Evolutionary conservation across 2,888 invertebrate genomes (phyloP), one percentile per base, ranked within the genome.

Genomic region (Caenorhabditis sp.): DNA sequence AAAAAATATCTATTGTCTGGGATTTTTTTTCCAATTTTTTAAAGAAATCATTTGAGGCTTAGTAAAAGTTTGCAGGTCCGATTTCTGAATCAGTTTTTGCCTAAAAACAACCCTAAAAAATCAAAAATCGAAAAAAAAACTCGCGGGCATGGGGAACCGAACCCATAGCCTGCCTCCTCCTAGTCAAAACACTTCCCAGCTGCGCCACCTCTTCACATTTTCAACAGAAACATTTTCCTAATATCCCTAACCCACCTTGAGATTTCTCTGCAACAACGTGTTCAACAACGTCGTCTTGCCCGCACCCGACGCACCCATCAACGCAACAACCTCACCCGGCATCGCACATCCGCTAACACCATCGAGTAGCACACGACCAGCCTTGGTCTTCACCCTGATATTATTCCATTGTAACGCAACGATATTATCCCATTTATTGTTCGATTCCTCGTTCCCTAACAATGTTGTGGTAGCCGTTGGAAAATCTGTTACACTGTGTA

Each of bases 221-320:
- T n/a, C n/a, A n/a, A n/a, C n/a, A n/a, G n/a, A n/a, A n/a, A n/a
- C n/a, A n/a, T n/a, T n/a, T n/a, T n/a, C n/a, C 2, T 43, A 43
- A 5, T 43, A 43, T 43, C 21, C 17, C 17, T 10, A 36, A 36
- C 36, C 12, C 43, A 59, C 79, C n/a, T 81, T 83, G 50, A 53
- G 26, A 66, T 84, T 84, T 26, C 84, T 66, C 23, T 76, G 76
- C 19, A 81, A 95, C 76, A 97, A 88, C 0, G 94, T 92, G 89
- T 97, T 96, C 66, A 97, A 90, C 4, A 97, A 91, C 0, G 95
- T 96, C 0, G 96, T 95, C 90, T 97, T 97, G 0, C 96, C 96
- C 0, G 95, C 94, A 0, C 96, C 96, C 27, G 83, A 83, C 1
- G 86, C 84, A 53, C 86, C 87, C 87, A 87, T 87, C 71, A 87